Base-by-base conservation (phyloP, 2,113 vertebrate genomes). In the Leptodactylus fuscus region DNA sequence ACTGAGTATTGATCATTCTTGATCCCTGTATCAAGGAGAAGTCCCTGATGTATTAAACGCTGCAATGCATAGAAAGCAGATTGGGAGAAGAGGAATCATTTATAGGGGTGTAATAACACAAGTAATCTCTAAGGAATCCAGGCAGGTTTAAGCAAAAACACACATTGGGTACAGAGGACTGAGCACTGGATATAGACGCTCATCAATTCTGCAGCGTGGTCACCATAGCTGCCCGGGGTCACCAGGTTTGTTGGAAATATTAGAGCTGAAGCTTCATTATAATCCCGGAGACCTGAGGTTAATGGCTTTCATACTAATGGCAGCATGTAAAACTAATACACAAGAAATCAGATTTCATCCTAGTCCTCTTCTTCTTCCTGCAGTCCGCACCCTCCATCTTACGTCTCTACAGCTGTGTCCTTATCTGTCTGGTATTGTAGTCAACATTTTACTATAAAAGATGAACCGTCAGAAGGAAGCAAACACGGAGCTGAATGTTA, bases 281-380 rank as follows among this genome's bases (percentile, higher is more conserved):
- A 69, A 69, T 69, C 20, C 6, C 65, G 20, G 65, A 34, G 8
- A 69, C 65, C 65, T 15, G 60, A 22, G 65, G 65, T 69, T 69
- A 69, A 69, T 69, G 22, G 65, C 22, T 67, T 67, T 67, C 62
- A 34, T 34, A 34, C 34, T 34, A 38, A 69, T 69, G 65, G 65
- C 65, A 36, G 34, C 16, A 69, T 69, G 62, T 67, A 69, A n/a
- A 58, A 65, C 27, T 65, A 32, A 67, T 67, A 34, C 1, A 67
- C 29, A 38, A 38, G 32, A 65, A 65, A 9, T 22, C 18, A 2
- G 6, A 67, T 34, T 67, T 67, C 5, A 67, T 16, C n/a, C 60
- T 15, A 32, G n/a, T n/a, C 60, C 24, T 34, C 62, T 36, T 8
- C n/a, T 67, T 34, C 15, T 10, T 29, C 11, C 58, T 62, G n/a